Conservation (phyloP, 1,140 invertebrate genomes). For the Neomicropteryx cornuta region DNA sequence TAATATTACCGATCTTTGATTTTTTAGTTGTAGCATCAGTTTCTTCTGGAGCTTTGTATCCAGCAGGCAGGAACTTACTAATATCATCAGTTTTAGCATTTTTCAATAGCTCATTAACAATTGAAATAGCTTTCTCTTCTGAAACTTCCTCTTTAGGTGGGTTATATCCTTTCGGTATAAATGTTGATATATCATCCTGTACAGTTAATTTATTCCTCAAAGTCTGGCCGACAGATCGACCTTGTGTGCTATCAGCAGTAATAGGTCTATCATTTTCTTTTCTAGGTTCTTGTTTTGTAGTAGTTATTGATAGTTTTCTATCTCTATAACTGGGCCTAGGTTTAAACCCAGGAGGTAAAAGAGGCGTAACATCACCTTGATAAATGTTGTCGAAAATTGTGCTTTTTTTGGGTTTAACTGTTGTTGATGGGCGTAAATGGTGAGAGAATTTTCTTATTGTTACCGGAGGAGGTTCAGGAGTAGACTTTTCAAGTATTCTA, state of each 20-base stretch:
- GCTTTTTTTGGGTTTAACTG: constrained; percentile 36
- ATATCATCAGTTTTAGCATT: constrained; percentile 20
- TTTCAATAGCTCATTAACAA: constrained; percentile 14
- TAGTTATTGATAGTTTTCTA: constrained; percentile 39
- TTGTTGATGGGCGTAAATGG: constrained; percentile 38
- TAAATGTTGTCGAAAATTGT: constrained; percentile 42
- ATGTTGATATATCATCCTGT: constrained; percentile 45
- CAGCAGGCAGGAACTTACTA: constrained; percentile 36
- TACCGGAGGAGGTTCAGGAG: constrained; percentile 36
- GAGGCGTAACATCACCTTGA: constrained; percentile 46
- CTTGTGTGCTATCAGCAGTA: constrained; percentile 32
- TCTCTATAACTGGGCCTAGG: constrained; percentile 38
- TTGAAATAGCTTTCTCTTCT: constrained; percentile 21
- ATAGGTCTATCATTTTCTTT: too few relatives aligned
- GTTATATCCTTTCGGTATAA: constrained; percentile 56
- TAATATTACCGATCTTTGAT: too few relatives aligned
- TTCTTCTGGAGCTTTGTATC: too few relatives aligned
- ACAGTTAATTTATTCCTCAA: constrained; percentile 40
- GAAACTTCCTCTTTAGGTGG: constrained; percentile 32
- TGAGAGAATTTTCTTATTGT: constrained; percentile 58
- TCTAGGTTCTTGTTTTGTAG: constrained; percentile 22
- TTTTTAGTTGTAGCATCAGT: too few relatives aligned
- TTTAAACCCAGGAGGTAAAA: constrained; percentile 53
- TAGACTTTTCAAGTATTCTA: constrained; percentile 29
- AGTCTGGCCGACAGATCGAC: constrained; percentile 32